Evolutionary conservation across 2,797 vertebrate genomes (phyloP).

Genomic region (Synanceia verrucosa): DNA sequence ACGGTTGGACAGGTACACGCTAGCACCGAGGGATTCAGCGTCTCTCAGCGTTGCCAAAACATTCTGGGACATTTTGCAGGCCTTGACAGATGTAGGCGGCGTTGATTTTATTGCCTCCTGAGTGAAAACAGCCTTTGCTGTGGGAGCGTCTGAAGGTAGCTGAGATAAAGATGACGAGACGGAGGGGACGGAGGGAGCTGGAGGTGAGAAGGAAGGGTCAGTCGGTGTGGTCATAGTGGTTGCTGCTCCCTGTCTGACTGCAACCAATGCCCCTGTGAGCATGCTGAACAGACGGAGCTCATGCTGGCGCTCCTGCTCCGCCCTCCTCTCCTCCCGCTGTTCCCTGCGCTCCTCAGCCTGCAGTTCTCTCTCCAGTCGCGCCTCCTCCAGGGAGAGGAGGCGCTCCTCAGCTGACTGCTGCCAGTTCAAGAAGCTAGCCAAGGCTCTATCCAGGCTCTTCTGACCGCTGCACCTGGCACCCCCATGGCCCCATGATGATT

Average conservation of each 20-base stretch:
- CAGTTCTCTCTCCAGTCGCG: slow-evolving; percentile 81
- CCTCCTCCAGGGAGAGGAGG: slow-evolving; percentile 84
- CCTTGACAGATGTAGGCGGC: slow-evolving; percentile 16
- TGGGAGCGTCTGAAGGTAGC: slow-evolving; percentile 22
- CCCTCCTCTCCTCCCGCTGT: slow-evolving; percentile 84
- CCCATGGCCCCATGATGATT: slow-evolving; percentile 50
- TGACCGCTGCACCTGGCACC: slow-evolving; percentile 35
- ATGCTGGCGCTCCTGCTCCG: slow-evolving; percentile 85
- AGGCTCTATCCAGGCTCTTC: slow-evolving; percentile 72
- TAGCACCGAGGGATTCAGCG: slow-evolving; percentile 32
- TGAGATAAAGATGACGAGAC: slow-evolving; percentile 46
- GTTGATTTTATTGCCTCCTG: slow-evolving; percentile 35
- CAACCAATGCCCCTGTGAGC: slow-evolving; percentile 81
- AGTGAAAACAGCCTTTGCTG: slow-evolving; percentile 5
- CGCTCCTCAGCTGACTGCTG: slow-evolving; percentile 82
- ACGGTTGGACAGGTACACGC: slow-evolving; percentile 79
- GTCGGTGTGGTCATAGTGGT: background rate
- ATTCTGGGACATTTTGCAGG: slow-evolving; percentile 15
- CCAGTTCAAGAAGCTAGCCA: slow-evolving; percentile 83
- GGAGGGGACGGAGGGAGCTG: slow-evolving; percentile 36
- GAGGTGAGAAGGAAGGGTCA: slow-evolving; percentile 22
- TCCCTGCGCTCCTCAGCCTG: slow-evolving; percentile 85
- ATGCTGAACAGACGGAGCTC: slow-evolving; percentile 87
- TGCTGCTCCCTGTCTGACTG: slow-evolving; percentile 54
- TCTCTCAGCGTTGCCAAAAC: slow-evolving; percentile 4